Conservation (phyloP, 1,140 invertebrate genomes). For the Anastrepha ludens region DNA sequence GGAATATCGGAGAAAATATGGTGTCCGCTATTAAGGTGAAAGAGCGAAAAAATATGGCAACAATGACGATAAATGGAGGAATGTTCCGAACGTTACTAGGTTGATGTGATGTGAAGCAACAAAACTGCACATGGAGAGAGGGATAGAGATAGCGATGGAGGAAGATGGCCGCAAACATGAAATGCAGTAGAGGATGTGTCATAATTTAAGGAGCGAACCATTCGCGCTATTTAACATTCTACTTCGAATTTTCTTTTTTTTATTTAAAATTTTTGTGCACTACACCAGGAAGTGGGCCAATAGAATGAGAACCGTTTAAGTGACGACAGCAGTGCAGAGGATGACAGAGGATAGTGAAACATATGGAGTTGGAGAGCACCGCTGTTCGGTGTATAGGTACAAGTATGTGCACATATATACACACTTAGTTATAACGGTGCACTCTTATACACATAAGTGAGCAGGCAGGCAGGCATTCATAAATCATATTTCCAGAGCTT, state of each 20-base stretch:
- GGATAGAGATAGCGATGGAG: background rate
- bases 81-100: background rate
- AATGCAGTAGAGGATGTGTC: constrained; percentile 63
- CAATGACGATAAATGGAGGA: constrained; percentile 31
- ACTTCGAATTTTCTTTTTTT: background rate
- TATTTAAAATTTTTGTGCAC: background rate
- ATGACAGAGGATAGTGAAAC: background rate
- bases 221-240: constrained; percentile 57
- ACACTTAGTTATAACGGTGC: background rate
- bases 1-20: constrained; percentile 52
- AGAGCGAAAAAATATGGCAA: constrained; percentile 46
- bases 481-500: constrained; percentile 67
- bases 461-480: constrained; percentile 65
- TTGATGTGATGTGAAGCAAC: background rate
- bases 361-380: background rate
- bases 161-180: constrained; percentile 53
- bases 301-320: background rate
- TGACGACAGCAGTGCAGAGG: constrained; percentile 21
- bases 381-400: background rate
- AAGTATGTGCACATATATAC: no score
- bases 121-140: background rate
- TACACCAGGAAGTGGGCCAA: background rate
- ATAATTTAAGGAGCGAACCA: constrained; percentile 72
- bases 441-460: constrained; percentile 47
- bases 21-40: constrained; percentile 56